Percentiles rank a stretch among this genome's conserved stretches.
These are phyloP conservation scores for Diplodus puntazzo DNA, from an alignment of 2,797 vertebrate species.

Conservation along the genomic window DNA sequence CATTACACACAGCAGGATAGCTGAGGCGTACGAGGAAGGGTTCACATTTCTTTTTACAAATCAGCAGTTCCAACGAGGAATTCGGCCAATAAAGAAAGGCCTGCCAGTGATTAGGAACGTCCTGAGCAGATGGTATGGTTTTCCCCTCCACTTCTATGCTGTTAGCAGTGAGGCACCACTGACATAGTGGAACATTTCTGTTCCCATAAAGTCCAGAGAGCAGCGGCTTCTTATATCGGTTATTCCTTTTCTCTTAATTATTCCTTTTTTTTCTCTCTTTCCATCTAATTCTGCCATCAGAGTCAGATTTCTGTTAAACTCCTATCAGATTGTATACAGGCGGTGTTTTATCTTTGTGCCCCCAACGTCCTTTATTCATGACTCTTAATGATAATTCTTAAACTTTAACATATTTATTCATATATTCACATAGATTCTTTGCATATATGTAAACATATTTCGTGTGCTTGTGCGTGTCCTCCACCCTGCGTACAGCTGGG, in stretches of 20 bases:
- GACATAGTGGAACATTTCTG: conserved; percentile 83
- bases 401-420: too few species aligned
- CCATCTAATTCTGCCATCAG: neutral
- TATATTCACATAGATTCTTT: too few species aligned
- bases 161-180: conserved; percentile 59
- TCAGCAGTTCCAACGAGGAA: conserved; percentile 76
- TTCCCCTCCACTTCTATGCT: conserved; percentile 58
- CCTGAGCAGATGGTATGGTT: conserved; percentile 80
- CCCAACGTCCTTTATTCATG: too few species aligned
- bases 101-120: conserved; percentile 78
- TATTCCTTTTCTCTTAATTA: conserved; percentile 9
- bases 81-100: conserved; percentile 67
- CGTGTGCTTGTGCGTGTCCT: neutral
- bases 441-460: too few species aligned
- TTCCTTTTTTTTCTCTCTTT: neutral
- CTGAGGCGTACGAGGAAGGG: conserved; percentile 43
- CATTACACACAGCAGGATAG: conserved; percentile 35
- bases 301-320: neutral
- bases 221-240: conserved; percentile 18
- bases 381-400: too few species aligned
- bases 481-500: conserved; percentile 32
- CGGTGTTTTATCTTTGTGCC: neutral
- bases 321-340: neutral
- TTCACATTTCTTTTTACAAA: conserved; percentile 57
- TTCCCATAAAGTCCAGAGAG: conserved; percentile 50